A percentile compares a stretch with the other conserved stretches of the same genome.
phyloP scores from a whole-genome alignment of 2,113 vertebrate species.

The Tenebrosternarchus preto region DNA sequence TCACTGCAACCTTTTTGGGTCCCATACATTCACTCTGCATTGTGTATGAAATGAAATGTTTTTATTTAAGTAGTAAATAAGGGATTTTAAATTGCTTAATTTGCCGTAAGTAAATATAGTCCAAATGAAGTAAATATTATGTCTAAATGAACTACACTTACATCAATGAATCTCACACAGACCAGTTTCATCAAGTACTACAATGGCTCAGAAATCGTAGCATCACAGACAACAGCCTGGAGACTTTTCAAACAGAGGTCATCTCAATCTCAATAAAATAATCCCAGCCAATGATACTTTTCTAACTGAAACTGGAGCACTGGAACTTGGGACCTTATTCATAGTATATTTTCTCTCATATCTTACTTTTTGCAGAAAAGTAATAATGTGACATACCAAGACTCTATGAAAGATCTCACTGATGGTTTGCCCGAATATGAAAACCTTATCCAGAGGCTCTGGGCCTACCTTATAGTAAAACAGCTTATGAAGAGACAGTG shows the following conservation, averaged over 20 bases:
- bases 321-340: background rate
- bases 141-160: constrained; percentile 74
- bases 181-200: constrained; percentile 80
- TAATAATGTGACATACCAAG: constrained; percentile 67
- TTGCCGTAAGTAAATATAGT: too few relatives aligned
- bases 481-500: constrained; percentile 90
- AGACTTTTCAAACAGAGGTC: constrained; percentile 70
- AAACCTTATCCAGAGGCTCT: constrained; percentile 83
- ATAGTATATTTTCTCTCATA: background rate
- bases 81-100: too few relatives aligned
- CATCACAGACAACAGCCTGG: constrained; percentile 75
- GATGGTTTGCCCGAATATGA: constrained; percentile 69
- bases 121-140: constrained; percentile 48
- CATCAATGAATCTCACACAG: constrained; percentile 74
- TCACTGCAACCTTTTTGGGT: too few relatives aligned
- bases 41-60: too few relatives aligned
- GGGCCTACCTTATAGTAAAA: constrained; percentile 94
- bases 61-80: too few relatives aligned
- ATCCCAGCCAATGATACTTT: too few relatives aligned
- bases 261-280: constrained; percentile 75
- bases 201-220: constrained; percentile 84
- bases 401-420: constrained; percentile 23
- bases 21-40: too few relatives aligned
- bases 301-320: too few relatives aligned
- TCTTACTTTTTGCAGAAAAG: constrained; percentile 65